These are phyloP conservation scores for Eupithecia exiguata DNA, from an alignment of 2,888 invertebrate genomes.

Conservation along the genomic window DNA sequence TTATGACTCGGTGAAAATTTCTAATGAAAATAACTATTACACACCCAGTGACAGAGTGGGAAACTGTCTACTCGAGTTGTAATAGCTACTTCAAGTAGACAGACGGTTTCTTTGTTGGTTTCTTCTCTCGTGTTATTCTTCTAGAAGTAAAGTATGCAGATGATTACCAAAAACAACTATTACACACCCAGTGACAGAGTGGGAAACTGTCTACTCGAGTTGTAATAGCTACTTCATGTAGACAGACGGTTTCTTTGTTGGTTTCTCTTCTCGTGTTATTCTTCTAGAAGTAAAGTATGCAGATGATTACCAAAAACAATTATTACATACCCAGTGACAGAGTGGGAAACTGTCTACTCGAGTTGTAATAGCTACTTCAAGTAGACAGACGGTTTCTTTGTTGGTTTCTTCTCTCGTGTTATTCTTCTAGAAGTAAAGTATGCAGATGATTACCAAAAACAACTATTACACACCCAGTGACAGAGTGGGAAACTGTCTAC, in stretches of 20 bases:
- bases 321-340: constrained; percentile 25
- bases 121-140: not conserved
- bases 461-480: constrained; percentile 27
- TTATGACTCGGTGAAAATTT: constrained; percentile 44
- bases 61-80: not conserved
- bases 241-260: not conserved
- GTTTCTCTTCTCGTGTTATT: not conserved
- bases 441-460: not conserved
- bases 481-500: constrained; percentile 26
- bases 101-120: too few species aligned
- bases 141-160: too few species aligned
- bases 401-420: not conserved
- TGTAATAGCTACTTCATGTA: constrained; percentile 35
- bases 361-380: constrained; percentile 36
- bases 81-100: constrained; percentile 25
- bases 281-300: not conserved
- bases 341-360: constrained; percentile 27
- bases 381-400: not conserved
- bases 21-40: constrained; percentile 20
- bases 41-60: constrained; percentile 19
- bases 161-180: constrained; percentile 22
- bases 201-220: constrained; percentile 29
- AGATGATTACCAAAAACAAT: constrained; percentile 5
- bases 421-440: not conserved
- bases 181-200: constrained; percentile 22